Conservation (phyloP, 2,113 vertebrate genomes). For the Choloepus hoffmanni region DNA sequence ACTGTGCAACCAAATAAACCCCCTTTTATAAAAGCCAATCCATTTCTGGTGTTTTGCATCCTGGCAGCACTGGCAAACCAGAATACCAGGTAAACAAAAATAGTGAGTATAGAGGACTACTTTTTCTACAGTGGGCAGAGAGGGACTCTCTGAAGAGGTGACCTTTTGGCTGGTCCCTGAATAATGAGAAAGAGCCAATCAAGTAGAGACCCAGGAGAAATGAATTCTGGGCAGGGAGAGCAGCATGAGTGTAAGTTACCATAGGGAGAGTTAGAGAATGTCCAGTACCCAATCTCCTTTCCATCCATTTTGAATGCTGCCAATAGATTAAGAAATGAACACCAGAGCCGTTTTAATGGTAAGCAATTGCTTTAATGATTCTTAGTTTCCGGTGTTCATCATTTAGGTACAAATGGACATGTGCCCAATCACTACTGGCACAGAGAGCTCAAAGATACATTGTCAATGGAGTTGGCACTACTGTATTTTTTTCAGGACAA, state of each 20-base stretch:
- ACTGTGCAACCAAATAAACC: too few species aligned
- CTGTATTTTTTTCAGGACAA: background rate
- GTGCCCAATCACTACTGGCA: background rate
- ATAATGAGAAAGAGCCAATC: background rate
- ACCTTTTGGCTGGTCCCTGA: background rate
- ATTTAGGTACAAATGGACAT: constrained; percentile 6
- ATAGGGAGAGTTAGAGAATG: background rate
- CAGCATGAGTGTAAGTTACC: background rate
- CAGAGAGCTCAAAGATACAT: background rate
- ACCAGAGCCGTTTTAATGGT: background rate
- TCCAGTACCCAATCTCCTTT: background rate
- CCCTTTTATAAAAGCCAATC: too few species aligned
- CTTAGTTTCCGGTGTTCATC: background rate
- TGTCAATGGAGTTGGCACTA: background rate
- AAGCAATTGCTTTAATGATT: background rate
- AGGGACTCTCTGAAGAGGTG: background rate
- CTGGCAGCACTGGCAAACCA: too few species aligned
- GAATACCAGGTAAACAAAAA: background rate
- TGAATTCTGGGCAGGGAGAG: background rate
- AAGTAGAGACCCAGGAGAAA: background rate
- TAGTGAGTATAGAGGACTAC: background rate
- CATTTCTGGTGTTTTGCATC: too few species aligned
- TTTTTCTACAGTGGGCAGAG: background rate
- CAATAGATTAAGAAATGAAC: background rate
- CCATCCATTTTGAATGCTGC: background rate